Evolutionary conservation across 53 echinoderm and acorn worm species (phyloP), one percentile per base, ranked within the genome.

Genomic region (Arbacia lixula): DNA sequence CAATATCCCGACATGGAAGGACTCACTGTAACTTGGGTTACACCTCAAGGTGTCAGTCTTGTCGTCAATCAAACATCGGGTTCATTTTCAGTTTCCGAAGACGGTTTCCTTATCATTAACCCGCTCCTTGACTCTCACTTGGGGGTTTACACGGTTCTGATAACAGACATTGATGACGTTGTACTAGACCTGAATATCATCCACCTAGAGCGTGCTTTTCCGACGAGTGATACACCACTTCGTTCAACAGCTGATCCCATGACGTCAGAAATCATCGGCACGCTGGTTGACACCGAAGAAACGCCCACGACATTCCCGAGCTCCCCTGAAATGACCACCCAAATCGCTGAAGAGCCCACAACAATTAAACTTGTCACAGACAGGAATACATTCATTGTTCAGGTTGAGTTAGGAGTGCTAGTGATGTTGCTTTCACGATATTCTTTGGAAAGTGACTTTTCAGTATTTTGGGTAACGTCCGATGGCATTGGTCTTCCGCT

Each of bases 111-210:
- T 26, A 27, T 27, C 22, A 36, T 69, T 26, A 28, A 41, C 26
- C 46, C 43, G 6, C 19, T 69, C 0, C 11, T 12, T 4, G 42
- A 69, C 28, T 69, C 41, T 16, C 28, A 42, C 41, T 27, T 69
- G 6, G 69, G 69, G 17, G 69, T 69, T 5, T 69, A 69, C 28
- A 69, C 69, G 9, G 69, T 29, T 12, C 8, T 69, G 41, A 46
- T 69, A 42, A 69, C 69, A 2, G 46, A 69, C 42, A 69, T 12
- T 17, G 28, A 11, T 16, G 69, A 43, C 5, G 14, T 69, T 27
- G 69, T 69, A 4, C 21, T 69, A 27, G 69, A 69, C 43, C 26
- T 69, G 2, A 69, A 69, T 69, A 43, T 42, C 0, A 69, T 69
- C 28, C 69, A 43, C 42, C 24, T 69, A 10, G 42, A 42, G 8